Base-by-base conservation (phyloP, 2,888 invertebrate species). In the Panzeria rudis region DNA sequence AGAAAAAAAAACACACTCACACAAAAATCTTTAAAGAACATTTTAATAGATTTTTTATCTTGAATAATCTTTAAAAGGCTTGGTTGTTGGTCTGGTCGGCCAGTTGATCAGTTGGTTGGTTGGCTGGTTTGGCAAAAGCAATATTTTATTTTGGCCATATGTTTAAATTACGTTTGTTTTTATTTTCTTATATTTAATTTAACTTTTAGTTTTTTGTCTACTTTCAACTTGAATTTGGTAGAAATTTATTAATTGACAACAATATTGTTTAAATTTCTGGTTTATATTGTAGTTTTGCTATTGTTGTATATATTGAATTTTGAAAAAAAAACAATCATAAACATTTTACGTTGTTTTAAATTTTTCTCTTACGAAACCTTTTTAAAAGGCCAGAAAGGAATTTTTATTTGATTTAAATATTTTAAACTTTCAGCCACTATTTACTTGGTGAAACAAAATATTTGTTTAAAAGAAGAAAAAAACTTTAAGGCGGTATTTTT, bases 161-260 rank as follows among this genome's bases (percentile, higher is more conserved):
- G 83, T 59, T 83, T 41, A 35, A 79, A 72, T 54, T 61, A 25
- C 35, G 52, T 75, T 61, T 72, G 32, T 32, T 71, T 32, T 32
- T 25, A 29, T 52, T 77, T 38, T 52, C 17, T 41, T 32, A 25
- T 17, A 32, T 50, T 69, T 38, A 23, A 47, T 73, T 59, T 61
- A 15, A 50, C 8, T 50, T 50, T 50, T 29, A 8, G 20, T 29
- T 71, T 56, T 17, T 75, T 59, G 68, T 71, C 75, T 64, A 69
- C 80, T 80, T 50, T 35, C 17, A 84, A 76, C 59, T 64, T 44
- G 9, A 77, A 66, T 76, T 72, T 73, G n/a, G 71, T 72, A 80
- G 71, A 47, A 72, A 66, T 61, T 76, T 61, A 81, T 84, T 80
- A 59, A 59, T 69, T 75, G 72, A 61, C 32, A 56, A 59, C 5